Evolutionary conservation across 1,140 invertebrate species (phyloP).

Genomic region (Cyrtorhinus lividipennis): DNA sequence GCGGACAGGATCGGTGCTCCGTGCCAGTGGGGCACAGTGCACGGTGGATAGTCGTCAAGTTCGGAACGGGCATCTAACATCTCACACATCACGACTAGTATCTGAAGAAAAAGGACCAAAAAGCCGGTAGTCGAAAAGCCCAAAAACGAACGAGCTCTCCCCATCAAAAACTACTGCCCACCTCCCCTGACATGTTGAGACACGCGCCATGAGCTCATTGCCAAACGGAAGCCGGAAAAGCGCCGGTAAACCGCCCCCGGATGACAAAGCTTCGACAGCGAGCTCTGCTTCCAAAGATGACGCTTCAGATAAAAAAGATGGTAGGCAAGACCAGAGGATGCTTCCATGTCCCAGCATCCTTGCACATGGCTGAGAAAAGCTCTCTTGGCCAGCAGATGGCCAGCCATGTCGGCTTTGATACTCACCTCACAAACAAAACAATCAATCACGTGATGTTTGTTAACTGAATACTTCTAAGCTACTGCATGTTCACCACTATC

Average conservation of each 20-base stretch:
- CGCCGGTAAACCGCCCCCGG: conserved; percentile 15
- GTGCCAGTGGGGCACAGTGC: conserved; percentile 12
- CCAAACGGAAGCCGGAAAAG: conserved; percentile 4
- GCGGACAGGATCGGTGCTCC: conserved; percentile 4
- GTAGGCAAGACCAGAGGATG: not conserved
- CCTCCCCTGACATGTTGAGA: too few species aligned
- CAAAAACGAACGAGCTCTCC: too few species aligned
- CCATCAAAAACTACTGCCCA: too few species aligned
- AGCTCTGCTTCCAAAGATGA: not conserved
- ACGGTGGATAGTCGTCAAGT: not conserved
- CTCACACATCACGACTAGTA: too few species aligned
- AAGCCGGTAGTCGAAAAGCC: too few species aligned
- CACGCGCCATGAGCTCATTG: conserved; percentile 9
- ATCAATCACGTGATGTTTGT: not conserved
- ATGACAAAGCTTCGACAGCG: conserved; percentile 11
- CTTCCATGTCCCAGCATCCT: not conserved
- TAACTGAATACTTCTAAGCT: not conserved
- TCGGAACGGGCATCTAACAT: not conserved
- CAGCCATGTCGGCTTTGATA: not conserved
- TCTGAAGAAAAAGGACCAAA: too few species aligned
- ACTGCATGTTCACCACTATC: not conserved
- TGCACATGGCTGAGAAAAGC: not conserved
- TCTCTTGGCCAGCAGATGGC: not conserved
- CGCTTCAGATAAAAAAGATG: conserved; percentile 10
- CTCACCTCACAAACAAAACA: not conserved